phyloP scores from a whole-genome alignment of 1,140 invertebrate genomes.

The Oryctes rhinoceros region DNA sequence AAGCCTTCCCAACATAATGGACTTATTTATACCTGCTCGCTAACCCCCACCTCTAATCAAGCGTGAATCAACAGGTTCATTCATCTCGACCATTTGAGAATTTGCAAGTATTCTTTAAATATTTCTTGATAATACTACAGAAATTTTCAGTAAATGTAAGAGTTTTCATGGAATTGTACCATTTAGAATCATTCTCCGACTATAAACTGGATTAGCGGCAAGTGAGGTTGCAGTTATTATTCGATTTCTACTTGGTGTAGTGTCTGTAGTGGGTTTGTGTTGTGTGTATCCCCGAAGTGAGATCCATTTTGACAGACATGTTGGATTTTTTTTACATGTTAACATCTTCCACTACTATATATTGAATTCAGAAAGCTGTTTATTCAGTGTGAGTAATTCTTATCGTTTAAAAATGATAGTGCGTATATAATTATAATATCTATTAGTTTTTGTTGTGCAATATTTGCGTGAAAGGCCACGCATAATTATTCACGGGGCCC shows the following conservation, averaged over 20 bases:
- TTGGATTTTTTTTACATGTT: too few relatives aligned
- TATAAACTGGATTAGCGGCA: background rate
- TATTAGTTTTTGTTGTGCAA: too few relatives aligned
- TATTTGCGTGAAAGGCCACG: background rate
- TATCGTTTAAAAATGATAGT: too few relatives aligned
- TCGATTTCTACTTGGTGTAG: background rate
- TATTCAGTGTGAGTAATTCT: too few relatives aligned
- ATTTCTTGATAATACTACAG: background rate
- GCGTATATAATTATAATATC: too few relatives aligned
- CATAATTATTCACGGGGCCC: background rate
- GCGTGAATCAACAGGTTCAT: conserved; percentile 21
- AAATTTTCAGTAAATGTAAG: background rate
- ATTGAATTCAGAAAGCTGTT: too few relatives aligned
- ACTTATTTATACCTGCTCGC: background rate
- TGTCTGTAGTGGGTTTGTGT: background rate
- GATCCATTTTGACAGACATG: too few relatives aligned
- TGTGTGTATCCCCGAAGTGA: background rate
- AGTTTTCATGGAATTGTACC: background rate
- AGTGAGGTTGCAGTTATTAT: background rate
- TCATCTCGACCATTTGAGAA: background rate
- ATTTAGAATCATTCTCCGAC: background rate
- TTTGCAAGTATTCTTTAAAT: background rate
- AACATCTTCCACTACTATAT: too few relatives aligned
- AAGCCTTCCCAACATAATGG: background rate
- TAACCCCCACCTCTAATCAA: conserved; percentile 13